A percentile compares a stretch with the other conserved stretches of the same genome.
These are phyloP conservation scores for Platichthys stellatus DNA, from an alignment of 2,113 vertebrate genomes.

Conservation along the genomic window DNA sequence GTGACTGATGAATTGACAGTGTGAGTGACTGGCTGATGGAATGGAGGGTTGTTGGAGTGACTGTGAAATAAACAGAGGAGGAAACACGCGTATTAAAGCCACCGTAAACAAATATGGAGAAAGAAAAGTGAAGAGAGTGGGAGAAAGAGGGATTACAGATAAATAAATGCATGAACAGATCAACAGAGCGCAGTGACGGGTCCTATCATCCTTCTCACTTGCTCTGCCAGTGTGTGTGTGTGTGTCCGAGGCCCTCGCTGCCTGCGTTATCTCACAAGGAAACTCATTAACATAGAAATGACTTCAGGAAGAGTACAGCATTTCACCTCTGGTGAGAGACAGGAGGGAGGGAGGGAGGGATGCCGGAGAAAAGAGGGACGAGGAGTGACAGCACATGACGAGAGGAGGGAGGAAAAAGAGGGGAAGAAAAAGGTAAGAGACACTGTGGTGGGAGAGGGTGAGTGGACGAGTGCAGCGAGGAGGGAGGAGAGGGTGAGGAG, in stretches of 20 bases:
- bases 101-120: constrained; percentile 31
- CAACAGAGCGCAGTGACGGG: constrained; percentile 69
- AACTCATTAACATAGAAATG: constrained; percentile 88
- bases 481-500: constrained; percentile 4
- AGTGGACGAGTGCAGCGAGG: constrained; percentile 10
- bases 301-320: constrained; percentile 79
- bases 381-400: constrained; percentile 15
- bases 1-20: constrained; percentile 14
- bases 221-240: constrained; percentile 44
- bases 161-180: constrained; percentile 78
- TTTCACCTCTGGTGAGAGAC: constrained; percentile 71
- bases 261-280: constrained; percentile 81
- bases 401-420: constrained; percentile 16
- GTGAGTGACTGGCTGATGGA: constrained; percentile 10
- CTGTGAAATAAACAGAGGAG: constrained; percentile 25
- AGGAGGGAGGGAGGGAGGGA: constrained; percentile 43
- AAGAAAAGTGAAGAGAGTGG: constrained; percentile 12
- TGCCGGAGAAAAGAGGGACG: constrained; percentile 6
- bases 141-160: constrained; percentile 57
- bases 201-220: constrained; percentile 69
- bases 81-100: constrained; percentile 39
- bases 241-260: constrained; percentile 64
- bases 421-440: background rate
- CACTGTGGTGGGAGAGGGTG: background rate
- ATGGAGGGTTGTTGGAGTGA: background rate